phyloP scores from a whole-genome alignment of 2,113 vertebrate species.

The Megaptera novaeangliae region DNA sequence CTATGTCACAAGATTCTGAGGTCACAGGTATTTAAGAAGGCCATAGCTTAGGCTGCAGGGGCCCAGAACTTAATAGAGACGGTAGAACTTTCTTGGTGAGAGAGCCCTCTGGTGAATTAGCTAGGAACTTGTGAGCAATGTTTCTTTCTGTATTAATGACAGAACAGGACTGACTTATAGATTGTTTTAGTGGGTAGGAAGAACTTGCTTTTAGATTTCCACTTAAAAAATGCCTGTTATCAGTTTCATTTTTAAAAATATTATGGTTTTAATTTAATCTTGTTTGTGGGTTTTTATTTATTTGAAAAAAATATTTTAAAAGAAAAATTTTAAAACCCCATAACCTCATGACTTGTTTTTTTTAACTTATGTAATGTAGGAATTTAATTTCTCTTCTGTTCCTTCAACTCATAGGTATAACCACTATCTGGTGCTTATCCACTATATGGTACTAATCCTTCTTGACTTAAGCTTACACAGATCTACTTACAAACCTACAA shows the following conservation, averaged over 20 bases:
- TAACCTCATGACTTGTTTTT: not conserved
- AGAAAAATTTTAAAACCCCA: not conserved
- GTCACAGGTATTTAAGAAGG: conserved; percentile 8
- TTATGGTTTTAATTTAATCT: conserved; percentile 12
- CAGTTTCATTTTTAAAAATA: not conserved
- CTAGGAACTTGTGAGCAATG: not conserved
- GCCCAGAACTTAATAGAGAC: not conserved
- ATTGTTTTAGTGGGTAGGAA: conserved; percentile 6
- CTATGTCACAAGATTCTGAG: conserved; percentile 20
- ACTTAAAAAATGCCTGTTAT: not conserved
- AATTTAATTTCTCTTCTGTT: not conserved
- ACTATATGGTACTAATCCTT: not conserved
- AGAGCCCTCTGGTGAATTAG: conserved; percentile 42
- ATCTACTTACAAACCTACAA: not conserved
- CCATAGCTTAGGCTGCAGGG: not conserved
- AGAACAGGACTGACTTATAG: not conserved
- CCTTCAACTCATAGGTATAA: not conserved
- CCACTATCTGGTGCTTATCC: not conserved
- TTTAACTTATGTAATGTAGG: not conserved
- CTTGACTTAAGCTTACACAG: not conserved
- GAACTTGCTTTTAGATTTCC: conserved; percentile 30
- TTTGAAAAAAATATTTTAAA: not conserved
- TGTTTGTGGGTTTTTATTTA: conserved; percentile 6
- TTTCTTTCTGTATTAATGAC: conserved; percentile 35
- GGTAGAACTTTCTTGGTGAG: not conserved